Percentiles rank a stretch among this genome's conserved stretches.
Conservation (phyloP, 2,113 vertebrate genomes). For the Trinectes maculatus region DNA sequence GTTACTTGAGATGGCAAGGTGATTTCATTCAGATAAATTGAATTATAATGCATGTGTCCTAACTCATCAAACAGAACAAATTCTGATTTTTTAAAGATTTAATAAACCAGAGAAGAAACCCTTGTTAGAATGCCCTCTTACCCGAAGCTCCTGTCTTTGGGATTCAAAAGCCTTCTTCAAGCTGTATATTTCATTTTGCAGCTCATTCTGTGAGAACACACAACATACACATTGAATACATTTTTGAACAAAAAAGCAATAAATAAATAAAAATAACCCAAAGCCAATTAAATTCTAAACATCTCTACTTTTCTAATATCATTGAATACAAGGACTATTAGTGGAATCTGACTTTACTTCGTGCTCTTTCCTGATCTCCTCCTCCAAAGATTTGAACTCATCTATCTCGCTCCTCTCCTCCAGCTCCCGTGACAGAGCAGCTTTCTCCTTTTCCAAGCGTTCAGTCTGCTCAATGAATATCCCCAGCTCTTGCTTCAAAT, state of each 20-base stretch:
- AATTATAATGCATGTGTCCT: too few species aligned
- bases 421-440: slow-evolving; percentile 80
- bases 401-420: slow-evolving; percentile 85
- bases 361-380: slow-evolving; percentile 81
- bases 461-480: slow-evolving; percentile 79
- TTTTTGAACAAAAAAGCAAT: neutral
- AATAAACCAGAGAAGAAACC: neutral
- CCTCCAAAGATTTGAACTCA: slow-evolving; percentile 89
- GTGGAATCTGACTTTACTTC: slow-evolving; percentile 81
- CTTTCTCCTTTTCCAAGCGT: slow-evolving; percentile 79
- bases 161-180: slow-evolving; percentile 83
- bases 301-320: too few species aligned
- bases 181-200: slow-evolving; percentile 84
- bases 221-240: slow-evolving; percentile 33
- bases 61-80: neutral
- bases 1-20: too few species aligned
- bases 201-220: slow-evolving; percentile 83
- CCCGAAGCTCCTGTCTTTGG: slow-evolving; percentile 86
- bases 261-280: neutral
- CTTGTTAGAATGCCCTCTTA: slow-evolving; percentile 61
- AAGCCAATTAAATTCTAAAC: too few species aligned
- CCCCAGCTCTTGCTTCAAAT: slow-evolving; percentile 79
- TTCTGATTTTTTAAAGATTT: too few species aligned
- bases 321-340: neutral
- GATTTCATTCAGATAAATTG: neutral